Base-by-base conservation (phyloP, 2,888 invertebrate genomes). In the Hydraecia micacea region DNA sequence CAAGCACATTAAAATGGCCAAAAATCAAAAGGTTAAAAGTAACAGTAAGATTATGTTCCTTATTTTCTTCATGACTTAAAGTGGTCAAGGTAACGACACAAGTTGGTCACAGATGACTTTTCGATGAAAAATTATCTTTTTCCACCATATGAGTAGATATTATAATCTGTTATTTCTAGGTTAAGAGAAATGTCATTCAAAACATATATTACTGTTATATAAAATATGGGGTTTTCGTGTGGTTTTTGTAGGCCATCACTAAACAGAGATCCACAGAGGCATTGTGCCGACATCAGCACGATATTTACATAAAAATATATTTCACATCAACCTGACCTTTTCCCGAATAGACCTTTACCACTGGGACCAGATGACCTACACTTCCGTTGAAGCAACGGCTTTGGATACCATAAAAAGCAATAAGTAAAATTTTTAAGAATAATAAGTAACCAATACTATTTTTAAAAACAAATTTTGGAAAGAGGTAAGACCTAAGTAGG, bases 301-400 rank as follows among this genome's bases (percentile, higher is more conserved):
- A 93, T 91, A 94, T 94, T 91, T 91, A 91, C 91, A 93, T 91
- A 92, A 88, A 88, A 86, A 93, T 93, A 91, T 93, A 91, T 90
- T 87, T 86, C 87, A 92, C 92, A 90, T 90, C 90, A 88, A 87
- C 89, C 92, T 94, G 94, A 95, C 95, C 95, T 95, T 95, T 94
- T 92, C 87, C 88, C 86, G 86, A 91, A 91, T 89, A 93, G 90
- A 92, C 90, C 89, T 93, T 92, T 91, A 90, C 91, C 87, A 92
- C 92, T 88, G 92, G 91, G 91, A 91, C 90, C 88, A 84, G 80
- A 86, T 80, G 77, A 80, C 55, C 80, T 60, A 68, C 39, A 90
- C 65, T 94, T 80, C 21, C 80, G 81, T 90, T 91, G 78, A 81
- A 79, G 90, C 77, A 60, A 55, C 1, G 32, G 77, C 25, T 79